Conservation (phyloP, 2,888 invertebrate species). For the Parelbella ahira region DNA sequence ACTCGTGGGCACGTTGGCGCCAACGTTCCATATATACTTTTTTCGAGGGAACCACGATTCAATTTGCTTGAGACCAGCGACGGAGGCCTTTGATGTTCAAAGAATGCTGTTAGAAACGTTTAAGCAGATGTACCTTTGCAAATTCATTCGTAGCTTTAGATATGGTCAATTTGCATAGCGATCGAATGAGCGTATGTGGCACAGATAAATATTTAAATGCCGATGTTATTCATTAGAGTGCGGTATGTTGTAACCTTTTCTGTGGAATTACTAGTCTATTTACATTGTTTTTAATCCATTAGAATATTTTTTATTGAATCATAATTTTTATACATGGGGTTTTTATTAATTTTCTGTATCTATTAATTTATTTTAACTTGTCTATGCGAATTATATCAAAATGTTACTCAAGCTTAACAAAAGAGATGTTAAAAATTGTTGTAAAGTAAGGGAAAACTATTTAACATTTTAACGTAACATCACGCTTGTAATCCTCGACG, state of each 20-base stretch:
- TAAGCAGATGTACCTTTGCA: constrained; percentile 20
- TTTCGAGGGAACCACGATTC: constrained; percentile 57
- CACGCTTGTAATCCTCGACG: too few relatives aligned
- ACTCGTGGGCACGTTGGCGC: constrained; percentile 71
- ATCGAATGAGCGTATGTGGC: constrained; percentile 7
- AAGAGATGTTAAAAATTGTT: too few relatives aligned
- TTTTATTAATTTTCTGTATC: too few relatives aligned
- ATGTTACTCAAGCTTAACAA: too few relatives aligned
- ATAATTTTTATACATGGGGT: too few relatives aligned
- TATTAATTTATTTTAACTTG: too few relatives aligned
- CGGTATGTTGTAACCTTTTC: neutral
- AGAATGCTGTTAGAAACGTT: constrained; percentile 25
- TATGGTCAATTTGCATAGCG: constrained; percentile 20
- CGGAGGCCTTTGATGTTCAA: constrained; percentile 23
- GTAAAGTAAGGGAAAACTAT: too few relatives aligned
- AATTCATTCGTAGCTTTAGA: constrained; percentile 22
- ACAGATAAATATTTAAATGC: constrained; percentile 13
- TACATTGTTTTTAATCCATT: too few relatives aligned
- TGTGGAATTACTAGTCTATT: neutral
- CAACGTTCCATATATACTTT: constrained; percentile 54
- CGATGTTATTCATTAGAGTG: constrained; percentile 1
- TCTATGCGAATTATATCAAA: too few relatives aligned
- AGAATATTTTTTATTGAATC: too few relatives aligned
- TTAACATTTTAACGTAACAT: too few relatives aligned
- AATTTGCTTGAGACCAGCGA: constrained; percentile 64